A percentile compares a stretch with the other conserved stretches of the same genome.
Conservation (phyloP, 2,113 vertebrate species). For the Ceyx margarethae region DNA sequence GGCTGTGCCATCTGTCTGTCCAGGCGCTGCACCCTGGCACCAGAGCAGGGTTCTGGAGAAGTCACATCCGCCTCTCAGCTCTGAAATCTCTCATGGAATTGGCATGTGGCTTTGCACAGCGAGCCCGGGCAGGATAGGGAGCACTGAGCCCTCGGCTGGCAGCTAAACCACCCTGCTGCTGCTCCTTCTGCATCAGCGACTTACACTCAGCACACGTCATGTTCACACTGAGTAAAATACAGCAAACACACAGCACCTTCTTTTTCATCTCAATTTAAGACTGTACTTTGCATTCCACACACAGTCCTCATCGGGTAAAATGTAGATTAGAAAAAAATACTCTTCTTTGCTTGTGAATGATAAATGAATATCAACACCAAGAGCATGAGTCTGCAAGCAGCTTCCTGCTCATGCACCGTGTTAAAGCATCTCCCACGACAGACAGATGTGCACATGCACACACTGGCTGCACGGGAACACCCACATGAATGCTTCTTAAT, state of each 20-base stretch:
- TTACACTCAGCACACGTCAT: fast-evolving
- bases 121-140: fast-evolving
- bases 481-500: neutral
- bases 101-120: neutral
- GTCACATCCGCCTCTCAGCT: neutral
- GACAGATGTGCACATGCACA: neutral
- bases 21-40: no score
- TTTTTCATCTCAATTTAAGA: neutral
- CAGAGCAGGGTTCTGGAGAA: neutral
- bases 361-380: neutral
- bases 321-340: neutral
- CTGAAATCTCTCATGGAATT: neutral
- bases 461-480: neutral
- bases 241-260: neutral
- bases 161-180: neutral
- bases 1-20: neutral
- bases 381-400: neutral
- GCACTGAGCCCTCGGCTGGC: neutral
- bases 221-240: neutral
- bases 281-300: neutral
- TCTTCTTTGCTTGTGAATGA: neutral
- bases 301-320: neutral
- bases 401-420: neutral
- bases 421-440: neutral
- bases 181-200: neutral